These are phyloP conservation scores for Cololabis saira DNA, from an alignment of 2,113 vertebrate genomes.

Conservation along the genomic window DNA sequence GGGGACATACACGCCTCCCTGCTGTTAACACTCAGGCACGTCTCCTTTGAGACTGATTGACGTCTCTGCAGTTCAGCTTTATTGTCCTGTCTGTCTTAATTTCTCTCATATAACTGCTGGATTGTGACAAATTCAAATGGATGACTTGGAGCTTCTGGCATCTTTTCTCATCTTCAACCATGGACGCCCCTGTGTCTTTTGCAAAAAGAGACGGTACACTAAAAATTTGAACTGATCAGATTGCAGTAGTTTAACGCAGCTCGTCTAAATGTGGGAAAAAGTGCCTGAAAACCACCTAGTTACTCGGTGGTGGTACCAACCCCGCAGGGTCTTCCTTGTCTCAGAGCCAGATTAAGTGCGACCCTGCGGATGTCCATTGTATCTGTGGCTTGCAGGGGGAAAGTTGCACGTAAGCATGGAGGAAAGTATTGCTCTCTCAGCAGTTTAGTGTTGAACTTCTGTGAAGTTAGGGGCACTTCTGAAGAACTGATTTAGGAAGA, in stretches of 20 bases:
- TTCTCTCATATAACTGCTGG: conserved; percentile 24
- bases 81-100: conserved; percentile 42
- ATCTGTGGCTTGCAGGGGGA: conserved; percentile 20
- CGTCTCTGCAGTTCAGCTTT: conserved; percentile 23
- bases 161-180: conserved; percentile 11
- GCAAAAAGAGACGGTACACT: background rate
- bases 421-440: background rate
- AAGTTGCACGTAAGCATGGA: conserved; percentile 1
- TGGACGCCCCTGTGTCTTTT: no score
- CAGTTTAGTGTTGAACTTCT: conserved; percentile 9
- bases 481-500: conserved; percentile 8
- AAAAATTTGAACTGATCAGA: background rate
- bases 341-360: conserved; percentile 12
- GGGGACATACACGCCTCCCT: background rate
- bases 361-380: conserved; percentile 24
- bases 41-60: conserved; percentile 54
- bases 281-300: conserved; percentile 34
- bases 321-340: conserved; percentile 14
- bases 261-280: conserved; percentile 7
- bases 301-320: background rate
- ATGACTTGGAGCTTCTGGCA: conserved; percentile 15
- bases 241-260: conserved; percentile 7
- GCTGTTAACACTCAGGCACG: conserved; percentile 2
- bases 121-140: conserved; percentile 42
- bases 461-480: conserved; percentile 13